These are phyloP conservation scores for Cheilosia vernalis DNA, from an alignment of 2,888 invertebrate genomes.

Conservation along the genomic window DNA sequence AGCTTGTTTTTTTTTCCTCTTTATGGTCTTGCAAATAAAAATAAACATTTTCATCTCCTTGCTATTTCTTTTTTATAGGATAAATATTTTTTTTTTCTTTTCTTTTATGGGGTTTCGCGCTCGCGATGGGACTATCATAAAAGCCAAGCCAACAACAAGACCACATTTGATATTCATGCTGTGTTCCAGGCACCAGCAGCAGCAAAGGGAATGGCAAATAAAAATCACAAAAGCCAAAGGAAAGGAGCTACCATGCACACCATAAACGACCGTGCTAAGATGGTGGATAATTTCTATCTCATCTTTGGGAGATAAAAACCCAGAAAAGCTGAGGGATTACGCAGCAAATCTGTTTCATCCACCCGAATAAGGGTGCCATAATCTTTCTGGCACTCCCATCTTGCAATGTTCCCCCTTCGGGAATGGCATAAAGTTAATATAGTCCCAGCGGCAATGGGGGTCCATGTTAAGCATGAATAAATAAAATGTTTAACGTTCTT, in stretches of 20 bases:
- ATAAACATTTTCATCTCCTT: slow-evolving; percentile 65
- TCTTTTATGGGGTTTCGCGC: slow-evolving; percentile 60
- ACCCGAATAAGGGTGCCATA: slow-evolving; percentile 75
- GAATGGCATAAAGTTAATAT: slow-evolving; percentile 69
- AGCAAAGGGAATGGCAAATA: slow-evolving; percentile 27
- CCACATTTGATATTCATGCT: slow-evolving; percentile 16
- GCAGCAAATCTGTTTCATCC: slow-evolving; percentile 75
- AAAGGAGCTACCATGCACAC: neutral
- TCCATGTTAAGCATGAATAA: slow-evolving; percentile 63
- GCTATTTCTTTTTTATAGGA: slow-evolving; percentile 61
- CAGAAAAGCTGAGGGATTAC: slow-evolving; percentile 70
- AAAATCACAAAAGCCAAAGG: slow-evolving; percentile 35
- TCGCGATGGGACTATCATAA: slow-evolving; percentile 62
- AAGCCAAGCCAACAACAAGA: slow-evolving; percentile 48
- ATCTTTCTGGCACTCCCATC: slow-evolving; percentile 68
- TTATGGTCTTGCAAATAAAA: slow-evolving; percentile 71
- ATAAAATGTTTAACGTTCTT: slow-evolving; percentile 74
- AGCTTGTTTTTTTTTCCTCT: slow-evolving; percentile 15
- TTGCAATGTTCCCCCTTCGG: neutral
- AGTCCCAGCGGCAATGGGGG: slow-evolving; percentile 51
- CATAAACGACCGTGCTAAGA: slow-evolving; percentile 74
- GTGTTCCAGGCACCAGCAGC: neutral
- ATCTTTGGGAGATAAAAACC: slow-evolving; percentile 60
- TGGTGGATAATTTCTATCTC: slow-evolving; percentile 75
- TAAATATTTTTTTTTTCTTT: slow-evolving; percentile 19